Percentiles rank a stretch among this genome's conserved stretches.
Conservation (phyloP, 2,888 invertebrate genomes). For the Hirtodrosophila alboralis region DNA sequence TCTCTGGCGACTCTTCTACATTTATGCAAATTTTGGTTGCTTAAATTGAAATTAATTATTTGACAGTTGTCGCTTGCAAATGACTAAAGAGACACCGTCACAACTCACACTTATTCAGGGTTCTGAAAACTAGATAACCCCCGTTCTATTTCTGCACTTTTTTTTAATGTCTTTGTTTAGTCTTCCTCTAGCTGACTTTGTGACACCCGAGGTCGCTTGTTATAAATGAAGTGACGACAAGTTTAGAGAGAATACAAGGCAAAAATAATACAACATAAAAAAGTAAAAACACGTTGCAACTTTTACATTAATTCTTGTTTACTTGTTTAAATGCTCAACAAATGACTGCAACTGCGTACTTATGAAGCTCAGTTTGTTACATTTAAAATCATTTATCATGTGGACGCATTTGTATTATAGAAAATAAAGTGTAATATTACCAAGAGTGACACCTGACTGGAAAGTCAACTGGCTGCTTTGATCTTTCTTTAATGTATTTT, state of each 20-base stretch:
- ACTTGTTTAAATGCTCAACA: conserved; percentile 65
- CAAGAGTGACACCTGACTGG: conserved; percentile 4
- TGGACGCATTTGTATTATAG: not conserved
- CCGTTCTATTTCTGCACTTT: conserved; percentile 10
- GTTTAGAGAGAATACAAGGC: conserved; percentile 14
- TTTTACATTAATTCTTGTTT: conserved; percentile 69
- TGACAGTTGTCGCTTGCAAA: conserved; percentile 76
- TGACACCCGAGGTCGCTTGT: conserved; percentile 48
- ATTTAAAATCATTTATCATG: conserved; percentile 53
- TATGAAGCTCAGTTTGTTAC: conserved; percentile 19
- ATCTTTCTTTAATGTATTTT: too few species aligned
- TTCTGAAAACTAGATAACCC: not conserved
- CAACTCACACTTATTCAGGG: conserved; percentile 8
- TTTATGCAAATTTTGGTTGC: conserved; percentile 77
- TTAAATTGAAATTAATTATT: conserved; percentile 81
- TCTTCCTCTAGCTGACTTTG: conserved; percentile 37
- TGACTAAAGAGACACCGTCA: conserved; percentile 42
- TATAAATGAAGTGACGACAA: conserved; percentile 63
- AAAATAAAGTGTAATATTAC: conserved; percentile 3
- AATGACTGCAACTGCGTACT: conserved; percentile 48
- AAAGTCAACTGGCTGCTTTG: not conserved
- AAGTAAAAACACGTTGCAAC: conserved; percentile 13
- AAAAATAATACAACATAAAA: conserved; percentile 3
- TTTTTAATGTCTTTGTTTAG: conserved; percentile 34
- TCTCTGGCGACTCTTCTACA: conserved; percentile 33